phyloP scores from a whole-genome alignment of 1,140 invertebrate species.

The Thaumatotibia leucotreta region DNA sequence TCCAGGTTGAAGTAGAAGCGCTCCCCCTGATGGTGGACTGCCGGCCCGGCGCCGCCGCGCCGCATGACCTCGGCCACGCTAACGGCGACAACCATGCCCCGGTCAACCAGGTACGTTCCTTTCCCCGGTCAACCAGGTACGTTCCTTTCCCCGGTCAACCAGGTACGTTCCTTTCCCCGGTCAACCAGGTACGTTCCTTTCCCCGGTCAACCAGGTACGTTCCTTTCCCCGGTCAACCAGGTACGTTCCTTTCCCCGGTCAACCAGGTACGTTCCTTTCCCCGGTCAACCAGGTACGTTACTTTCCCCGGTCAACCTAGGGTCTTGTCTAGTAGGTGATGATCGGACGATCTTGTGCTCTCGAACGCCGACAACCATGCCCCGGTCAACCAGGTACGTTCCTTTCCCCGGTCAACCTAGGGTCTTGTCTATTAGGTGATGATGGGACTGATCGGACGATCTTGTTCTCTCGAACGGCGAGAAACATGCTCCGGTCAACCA shows the following conservation, averaged over 20 bases:
- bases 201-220: neutral
- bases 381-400: constrained; percentile 43
- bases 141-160: neutral
- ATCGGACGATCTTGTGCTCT: constrained; percentile 49
- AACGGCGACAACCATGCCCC: constrained; percentile 31
- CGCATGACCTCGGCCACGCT: constrained; percentile 38
- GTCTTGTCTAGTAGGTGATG: constrained; percentile 36
- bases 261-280: neutral
- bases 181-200: neutral
- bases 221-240: too few species aligned
- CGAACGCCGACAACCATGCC: constrained; percentile 32
- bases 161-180: neutral
- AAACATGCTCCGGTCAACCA: too few species aligned
- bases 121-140: neutral
- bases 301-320: neutral
- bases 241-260: neutral
- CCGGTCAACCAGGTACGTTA: neutral
- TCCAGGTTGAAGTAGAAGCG: constrained; percentile 59
- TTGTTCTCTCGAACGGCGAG: too few species aligned
- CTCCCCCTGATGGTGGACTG: constrained; percentile 68
- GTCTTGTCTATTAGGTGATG: too few species aligned
- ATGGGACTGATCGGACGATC: too few species aligned
- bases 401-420: too few species aligned
- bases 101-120: constrained; percentile 38
- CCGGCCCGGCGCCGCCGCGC: constrained; percentile 48